Base-by-base conservation (phyloP, 2,888 invertebrate species). In the Nomada ferruginata region DNA sequence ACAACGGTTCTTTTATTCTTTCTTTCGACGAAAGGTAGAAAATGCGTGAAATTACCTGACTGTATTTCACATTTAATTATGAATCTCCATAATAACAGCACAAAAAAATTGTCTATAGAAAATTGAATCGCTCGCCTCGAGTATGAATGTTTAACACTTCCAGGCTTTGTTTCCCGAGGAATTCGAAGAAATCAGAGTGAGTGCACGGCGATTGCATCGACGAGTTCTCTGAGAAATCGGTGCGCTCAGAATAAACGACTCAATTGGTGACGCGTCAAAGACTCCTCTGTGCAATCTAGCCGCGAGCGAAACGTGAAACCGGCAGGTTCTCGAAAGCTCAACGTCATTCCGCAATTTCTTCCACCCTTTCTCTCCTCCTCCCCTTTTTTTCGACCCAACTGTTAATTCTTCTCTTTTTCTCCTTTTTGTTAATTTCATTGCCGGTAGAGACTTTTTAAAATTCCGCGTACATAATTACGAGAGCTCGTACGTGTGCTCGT, bases 261-360 rank as follows among this genome's bases (percentile, higher is more conserved):
- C 74, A 74, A 76, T 76, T 42, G 76, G 36, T 42, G 47, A n/a
- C 55, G 74, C 63, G 55, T 76, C 55, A 76, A 55, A 76, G 63
- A 57, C 26, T 57, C 50, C 50, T 76, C 76, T 65, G 65, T 53
- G 44, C 52, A 50, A 65, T 77, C 59, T 42, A 52, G 42, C 7
- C 20, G 52, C 26, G 20, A 36, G 64, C n/a, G 76, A 52, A 64
- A 77, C 52, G 61, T 13, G 42, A 36, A 57, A 63, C 36, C 36
- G 9, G 18, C 23, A 20, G 13, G 36, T 57, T 36, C 18, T 7
- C 20, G 7, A 47, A 26, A 47, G 52, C 13, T 44, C 26, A 76
- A 76, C 55, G 42, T 75, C 53, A 29, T 29, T 42, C 64, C 13
- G 23, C 55, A 63, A 47, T 76, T 74, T 47, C 11, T 55, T 9